A percentile compares a stretch with the other conserved stretches of the same genome.
phyloP scores from a whole-genome alignment of 2,888 invertebrate species.

The Nycteola revayana region DNA sequence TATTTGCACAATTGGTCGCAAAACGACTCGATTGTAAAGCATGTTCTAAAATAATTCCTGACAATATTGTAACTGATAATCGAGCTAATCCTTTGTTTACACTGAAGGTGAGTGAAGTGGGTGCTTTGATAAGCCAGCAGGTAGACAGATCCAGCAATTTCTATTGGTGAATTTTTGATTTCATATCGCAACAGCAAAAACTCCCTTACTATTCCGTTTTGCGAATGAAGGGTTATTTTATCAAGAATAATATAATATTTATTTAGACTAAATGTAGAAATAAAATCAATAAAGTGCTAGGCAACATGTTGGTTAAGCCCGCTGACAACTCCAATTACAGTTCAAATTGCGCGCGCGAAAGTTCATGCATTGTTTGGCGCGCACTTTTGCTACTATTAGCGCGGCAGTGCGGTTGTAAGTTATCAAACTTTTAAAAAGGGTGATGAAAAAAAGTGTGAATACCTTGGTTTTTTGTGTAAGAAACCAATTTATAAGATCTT shows the following conservation, averaged over 20 bases:
- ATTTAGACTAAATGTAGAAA: slow-evolving; percentile 29
- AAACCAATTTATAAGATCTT: too few species aligned
- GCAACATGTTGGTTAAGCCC: slow-evolving; percentile 14
- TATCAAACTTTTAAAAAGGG: too few species aligned
- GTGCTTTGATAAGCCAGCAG: slow-evolving; percentile 62
- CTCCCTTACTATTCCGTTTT: slow-evolving; percentile 23
- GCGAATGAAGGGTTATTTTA: slow-evolving; percentile 34
- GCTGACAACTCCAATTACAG: too few species aligned
- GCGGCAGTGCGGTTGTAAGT: slow-evolving; percentile 24
- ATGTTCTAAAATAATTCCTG: slow-evolving; percentile 60
- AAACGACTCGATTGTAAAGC: slow-evolving; percentile 44
- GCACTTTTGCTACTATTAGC: slow-evolving; percentile 17
- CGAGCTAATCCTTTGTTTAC: slow-evolving; percentile 71
- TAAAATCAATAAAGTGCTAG: slow-evolving; percentile 30
- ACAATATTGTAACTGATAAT: slow-evolving; percentile 71
- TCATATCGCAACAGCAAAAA: slow-evolving; percentile 38
- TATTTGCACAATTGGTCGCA: slow-evolving; percentile 72
- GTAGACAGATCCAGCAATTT: slow-evolving; percentile 54
- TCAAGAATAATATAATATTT: slow-evolving; percentile 32
- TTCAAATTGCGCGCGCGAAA: slow-evolving; percentile 28
- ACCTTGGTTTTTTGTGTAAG: too few species aligned
- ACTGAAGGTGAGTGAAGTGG: slow-evolving; percentile 71
- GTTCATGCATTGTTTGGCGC: slow-evolving; percentile 5
- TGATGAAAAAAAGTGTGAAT: too few species aligned
- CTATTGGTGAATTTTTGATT: slow-evolving; percentile 55